Percentiles rank a stretch among this genome's conserved stretches.
These are phyloP conservation scores for Trissolcus basalis DNA, from an alignment of 1,140 invertebrate species.

Conservation along the genomic window DNA sequence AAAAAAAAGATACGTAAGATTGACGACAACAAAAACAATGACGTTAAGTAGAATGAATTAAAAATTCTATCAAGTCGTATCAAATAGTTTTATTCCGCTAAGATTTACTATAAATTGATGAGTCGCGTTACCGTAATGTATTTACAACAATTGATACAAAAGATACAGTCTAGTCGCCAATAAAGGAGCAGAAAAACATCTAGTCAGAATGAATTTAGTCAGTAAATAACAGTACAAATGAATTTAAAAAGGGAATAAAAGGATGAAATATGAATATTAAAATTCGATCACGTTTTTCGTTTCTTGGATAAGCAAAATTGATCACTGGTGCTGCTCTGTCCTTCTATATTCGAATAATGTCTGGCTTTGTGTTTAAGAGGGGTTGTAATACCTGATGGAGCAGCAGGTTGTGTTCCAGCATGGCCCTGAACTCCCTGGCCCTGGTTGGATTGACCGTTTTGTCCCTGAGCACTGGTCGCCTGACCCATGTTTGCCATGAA, in stretches of 20 bases:
- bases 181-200: conserved; percentile 1
- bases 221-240: too few species aligned
- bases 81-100: conserved; percentile 6
- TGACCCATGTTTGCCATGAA: conserved; percentile 40
- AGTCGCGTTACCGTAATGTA: conserved; percentile 2
- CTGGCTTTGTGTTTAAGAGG: conserved; percentile 26
- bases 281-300: conserved; percentile 7
- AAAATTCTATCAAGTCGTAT: not conserved
- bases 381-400: conserved; percentile 69
- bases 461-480: conserved; percentile 53
- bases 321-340: conserved; percentile 12
- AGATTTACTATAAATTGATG: conserved; percentile 6
- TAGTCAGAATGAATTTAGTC: too few species aligned
- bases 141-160: conserved; percentile 6
- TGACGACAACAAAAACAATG: not conserved
- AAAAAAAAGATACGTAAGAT: not conserved
- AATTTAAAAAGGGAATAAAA: conserved; percentile 2
- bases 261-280: not conserved
- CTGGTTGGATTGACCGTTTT: conserved; percentile 60
- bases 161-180: conserved; percentile 4
- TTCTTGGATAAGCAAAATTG: conserved; percentile 40
- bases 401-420: conserved; percentile 56
- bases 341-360: conserved; percentile 5
- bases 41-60: conserved; percentile 4
- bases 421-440: conserved; percentile 66